Conservation (phyloP, 2,888 invertebrate species). For the Cyclophora albipunctata region DNA sequence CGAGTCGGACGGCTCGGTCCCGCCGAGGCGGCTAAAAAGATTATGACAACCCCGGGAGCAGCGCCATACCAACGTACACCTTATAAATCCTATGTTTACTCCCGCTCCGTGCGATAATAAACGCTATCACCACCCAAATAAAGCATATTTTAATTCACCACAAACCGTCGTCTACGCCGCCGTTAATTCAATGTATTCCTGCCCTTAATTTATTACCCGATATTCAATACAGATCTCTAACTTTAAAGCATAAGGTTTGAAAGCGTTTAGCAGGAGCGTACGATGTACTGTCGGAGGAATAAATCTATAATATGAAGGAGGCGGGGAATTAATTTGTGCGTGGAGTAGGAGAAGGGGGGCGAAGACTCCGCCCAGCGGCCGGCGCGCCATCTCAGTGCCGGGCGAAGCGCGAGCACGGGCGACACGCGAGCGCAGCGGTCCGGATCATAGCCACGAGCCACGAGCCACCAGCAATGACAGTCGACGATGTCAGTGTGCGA, state of each 20-base stretch:
- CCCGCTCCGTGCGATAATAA: constrained; percentile 29
- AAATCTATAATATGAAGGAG: constrained; percentile 75
- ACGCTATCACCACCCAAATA: constrained; percentile 35
- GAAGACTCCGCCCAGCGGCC: constrained; percentile 51
- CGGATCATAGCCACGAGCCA: constrained; percentile 7
- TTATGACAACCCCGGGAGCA: constrained; percentile 65
- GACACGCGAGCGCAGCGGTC: constrained; percentile 14
- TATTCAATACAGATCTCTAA: constrained; percentile 67
- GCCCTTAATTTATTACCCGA: constrained; percentile 63
- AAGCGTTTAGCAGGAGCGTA: constrained; percentile 54
- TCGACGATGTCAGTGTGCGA: constrained; percentile 38
- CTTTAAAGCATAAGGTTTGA: constrained; percentile 60
- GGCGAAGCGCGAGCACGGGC: constrained; percentile 23
- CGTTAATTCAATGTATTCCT: constrained; percentile 68
- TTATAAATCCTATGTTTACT: constrained; percentile 52
- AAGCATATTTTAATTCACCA: constrained; percentile 40
- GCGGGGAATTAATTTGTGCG: constrained; percentile 66
- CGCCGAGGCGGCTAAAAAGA: constrained; percentile 70
- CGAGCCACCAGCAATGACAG: constrained; percentile 31
- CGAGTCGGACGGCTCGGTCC: constrained; percentile 36
- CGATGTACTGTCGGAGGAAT: constrained; percentile 60
- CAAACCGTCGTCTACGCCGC: constrained; percentile 42
- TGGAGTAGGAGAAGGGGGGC: constrained; percentile 52
- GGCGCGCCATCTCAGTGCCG: constrained; percentile 69
- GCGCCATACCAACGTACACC: constrained; percentile 50